These are phyloP conservation scores for Drosophila ironensis DNA, from an alignment of 1,140 invertebrate species.

Conservation along the genomic window DNA sequence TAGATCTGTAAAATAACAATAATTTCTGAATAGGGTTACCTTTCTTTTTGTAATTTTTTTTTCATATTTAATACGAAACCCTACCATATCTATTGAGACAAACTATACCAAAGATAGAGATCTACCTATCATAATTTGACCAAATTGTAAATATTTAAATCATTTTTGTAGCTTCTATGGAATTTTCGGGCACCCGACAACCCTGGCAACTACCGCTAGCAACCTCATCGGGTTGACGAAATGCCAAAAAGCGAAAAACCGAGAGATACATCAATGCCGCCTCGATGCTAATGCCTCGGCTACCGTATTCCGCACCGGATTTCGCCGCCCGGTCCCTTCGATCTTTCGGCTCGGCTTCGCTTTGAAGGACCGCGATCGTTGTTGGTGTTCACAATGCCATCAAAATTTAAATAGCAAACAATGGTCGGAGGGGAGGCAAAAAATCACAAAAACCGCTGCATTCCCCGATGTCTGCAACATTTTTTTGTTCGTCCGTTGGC, in stretches of 20 bases:
- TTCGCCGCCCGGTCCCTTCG: not conserved
- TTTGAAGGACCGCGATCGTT: constrained; percentile 55
- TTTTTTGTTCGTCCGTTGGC: constrained; percentile 49
- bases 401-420: constrained; percentile 75
- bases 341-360: constrained; percentile 50
- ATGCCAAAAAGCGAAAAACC: constrained; percentile 49
- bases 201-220: constrained; percentile 40
- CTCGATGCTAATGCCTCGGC: constrained; percentile 72
- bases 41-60: no score
- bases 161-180: no score
- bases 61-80: no score
- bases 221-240: constrained; percentile 48
- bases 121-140: no score
- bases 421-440: constrained; percentile 27
- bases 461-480: constrained; percentile 73
- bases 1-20: no score
- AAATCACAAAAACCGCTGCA: constrained; percentile 48
- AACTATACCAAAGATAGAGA: no score
- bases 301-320: constrained; percentile 68
- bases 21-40: no score
- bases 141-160: no score
- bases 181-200: constrained; percentile 25
- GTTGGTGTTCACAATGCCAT: constrained; percentile 74
- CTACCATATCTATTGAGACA: no score
- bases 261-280: constrained; percentile 43